These are phyloP conservation scores for Erebia epiphron DNA, from an alignment of 2,888 invertebrate genomes.

Conservation along the genomic window DNA sequence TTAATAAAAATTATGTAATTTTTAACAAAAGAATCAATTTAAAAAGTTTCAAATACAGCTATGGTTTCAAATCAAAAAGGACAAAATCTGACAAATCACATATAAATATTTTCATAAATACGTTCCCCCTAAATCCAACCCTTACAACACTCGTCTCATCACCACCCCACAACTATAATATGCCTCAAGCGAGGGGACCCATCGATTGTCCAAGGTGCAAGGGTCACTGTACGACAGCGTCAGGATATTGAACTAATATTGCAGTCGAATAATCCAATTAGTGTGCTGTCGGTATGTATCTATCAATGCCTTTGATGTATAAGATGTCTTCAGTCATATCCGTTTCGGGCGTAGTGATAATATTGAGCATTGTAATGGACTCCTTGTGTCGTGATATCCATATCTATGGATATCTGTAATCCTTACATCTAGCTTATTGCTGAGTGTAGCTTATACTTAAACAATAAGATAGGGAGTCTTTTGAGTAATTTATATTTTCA, in stretches of 20 bases:
- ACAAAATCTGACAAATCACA: constrained; percentile 25
- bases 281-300: constrained; percentile 55
- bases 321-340: constrained; percentile 36
- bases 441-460: not conserved
- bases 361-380: constrained; percentile 20
- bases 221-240: constrained; percentile 68
- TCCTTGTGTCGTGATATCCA: not conserved
- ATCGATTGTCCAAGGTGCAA: constrained; percentile 61
- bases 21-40: not conserved
- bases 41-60: not conserved
- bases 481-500: not conserved
- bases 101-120: constrained; percentile 28
- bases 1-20: not conserved
- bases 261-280: constrained; percentile 73
- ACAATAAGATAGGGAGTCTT: no score
- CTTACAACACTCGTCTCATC: constrained; percentile 21
- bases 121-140: constrained; percentile 27
- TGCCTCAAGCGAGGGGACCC: constrained; percentile 43
- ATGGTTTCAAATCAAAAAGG: not conserved
- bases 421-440: not conserved
- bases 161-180: constrained; percentile 25
- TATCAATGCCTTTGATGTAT: constrained; percentile 57
- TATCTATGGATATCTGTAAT: not conserved
- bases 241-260: constrained; percentile 70
- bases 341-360: constrained; percentile 23